These are phyloP conservation scores for Heterochromis multidens DNA, from an alignment of 2,113 vertebrate genomes.

Conservation along the genomic window DNA sequence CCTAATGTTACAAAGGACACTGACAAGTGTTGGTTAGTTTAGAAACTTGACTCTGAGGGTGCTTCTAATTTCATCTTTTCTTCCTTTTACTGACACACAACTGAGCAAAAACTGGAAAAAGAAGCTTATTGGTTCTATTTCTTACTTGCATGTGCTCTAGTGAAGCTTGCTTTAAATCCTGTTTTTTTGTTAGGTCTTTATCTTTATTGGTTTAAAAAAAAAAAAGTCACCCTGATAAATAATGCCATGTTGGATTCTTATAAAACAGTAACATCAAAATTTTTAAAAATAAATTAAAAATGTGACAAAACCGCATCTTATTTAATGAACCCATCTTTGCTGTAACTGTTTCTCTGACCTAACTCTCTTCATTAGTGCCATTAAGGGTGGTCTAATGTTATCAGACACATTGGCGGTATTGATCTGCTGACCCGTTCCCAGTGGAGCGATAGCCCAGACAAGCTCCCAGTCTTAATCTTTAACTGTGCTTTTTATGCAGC, in stretches of 20 bases:
- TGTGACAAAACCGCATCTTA: neutral
- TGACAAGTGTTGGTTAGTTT: constrained; percentile 12
- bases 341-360: constrained; percentile 13
- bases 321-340: neutral
- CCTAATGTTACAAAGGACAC: constrained; percentile 21
- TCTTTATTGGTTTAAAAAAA: neutral
- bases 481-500: constrained; percentile 2
- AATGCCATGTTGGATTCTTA: neutral
- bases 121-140: neutral
- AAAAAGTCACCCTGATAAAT: neutral
- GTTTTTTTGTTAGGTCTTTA: neutral
- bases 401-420: constrained; percentile 53
- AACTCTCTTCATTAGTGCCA: constrained; percentile 68
- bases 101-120: neutral
- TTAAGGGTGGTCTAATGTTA: constrained; percentile 60
- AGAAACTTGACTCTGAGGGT: neutral
- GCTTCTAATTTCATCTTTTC: neutral
- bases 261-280: neutral
- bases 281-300: accelerated
- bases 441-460: constrained; percentile 14
- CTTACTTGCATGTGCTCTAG: neutral
- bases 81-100: neutral
- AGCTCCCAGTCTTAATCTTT: constrained; percentile 18
- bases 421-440: constrained; percentile 51
- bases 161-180: neutral